phyloP scores from a whole-genome alignment of 2,113 vertebrate species.

The Ictalurus punctatus region DNA sequence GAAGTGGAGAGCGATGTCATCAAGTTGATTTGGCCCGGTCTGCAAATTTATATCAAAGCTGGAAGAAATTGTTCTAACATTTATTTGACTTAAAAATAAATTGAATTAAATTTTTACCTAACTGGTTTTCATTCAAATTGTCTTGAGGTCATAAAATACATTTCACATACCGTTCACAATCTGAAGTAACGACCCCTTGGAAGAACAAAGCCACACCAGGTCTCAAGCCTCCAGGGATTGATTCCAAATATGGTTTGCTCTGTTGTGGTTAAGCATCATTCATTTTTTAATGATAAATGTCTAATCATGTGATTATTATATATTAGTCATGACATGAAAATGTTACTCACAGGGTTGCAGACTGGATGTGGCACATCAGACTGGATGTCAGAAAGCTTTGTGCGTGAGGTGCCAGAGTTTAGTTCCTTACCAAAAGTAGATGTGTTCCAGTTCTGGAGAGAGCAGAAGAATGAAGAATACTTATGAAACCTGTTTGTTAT shows the following conservation, averaged over 20 bases:
- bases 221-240: slow-evolving; percentile 11
- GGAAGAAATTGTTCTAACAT: neutral
- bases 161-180: neutral
- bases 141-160: neutral
- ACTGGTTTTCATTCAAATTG: neutral
- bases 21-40: neutral
- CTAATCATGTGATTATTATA: neutral
- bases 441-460: neutral
- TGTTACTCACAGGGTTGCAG: slow-evolving; percentile 6
- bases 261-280: neutral
- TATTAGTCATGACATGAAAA: neutral
- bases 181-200: slow-evolving; percentile 1
- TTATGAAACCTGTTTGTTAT: neutral
- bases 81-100: neutral
- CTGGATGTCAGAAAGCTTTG: neutral
- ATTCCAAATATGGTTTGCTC: neutral
- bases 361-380: neutral
- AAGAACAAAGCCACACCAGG: neutral
- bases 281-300: neutral
- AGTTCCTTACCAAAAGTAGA: neutral
- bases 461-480: neutral
- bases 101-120: neutral
- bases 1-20: slow-evolving; percentile 1
- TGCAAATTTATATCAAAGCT: neutral
- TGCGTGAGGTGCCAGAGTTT: neutral